Percentiles rank a stretch among this genome's conserved stretches.
Conservation (phyloP, 2,113 vertebrate species). For the Antechinus stuartii region DNA sequence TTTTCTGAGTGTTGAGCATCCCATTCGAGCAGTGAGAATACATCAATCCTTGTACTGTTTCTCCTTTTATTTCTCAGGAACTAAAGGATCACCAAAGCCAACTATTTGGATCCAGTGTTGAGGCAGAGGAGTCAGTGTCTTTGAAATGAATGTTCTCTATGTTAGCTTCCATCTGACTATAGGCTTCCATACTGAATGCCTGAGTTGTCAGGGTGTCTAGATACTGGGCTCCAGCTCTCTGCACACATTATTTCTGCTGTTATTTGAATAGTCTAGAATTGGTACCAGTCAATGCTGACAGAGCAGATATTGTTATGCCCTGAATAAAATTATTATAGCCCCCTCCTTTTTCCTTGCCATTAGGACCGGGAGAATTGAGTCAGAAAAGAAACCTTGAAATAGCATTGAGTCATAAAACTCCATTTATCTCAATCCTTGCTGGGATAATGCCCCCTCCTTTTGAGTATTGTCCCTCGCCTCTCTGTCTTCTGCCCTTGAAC, state of each 20-base stretch:
- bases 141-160: background rate
- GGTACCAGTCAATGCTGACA: background rate
- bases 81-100: background rate
- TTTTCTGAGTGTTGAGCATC: background rate
- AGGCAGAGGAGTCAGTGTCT: background rate
- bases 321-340: too few species aligned
- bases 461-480: too few species aligned
- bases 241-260: background rate
- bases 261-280: background rate
- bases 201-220: too few species aligned
- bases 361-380: too few species aligned
- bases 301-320: too few species aligned
- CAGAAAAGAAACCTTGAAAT: too few species aligned
- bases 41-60: background rate
- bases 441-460: too few species aligned
- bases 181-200: background rate
- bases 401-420: too few species aligned
- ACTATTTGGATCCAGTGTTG: background rate
- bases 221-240: background rate
- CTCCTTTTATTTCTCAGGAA: background rate
- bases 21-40: background rate
- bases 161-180: background rate
- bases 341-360: too few species aligned
- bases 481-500: too few species aligned
- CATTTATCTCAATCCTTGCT: too few species aligned